A percentile compares a stretch with the other conserved stretches of the same genome.
Evolutionary conservation across 2,113 vertebrate genomes (phyloP).

Genomic region (Calidris pygmaea): DNA sequence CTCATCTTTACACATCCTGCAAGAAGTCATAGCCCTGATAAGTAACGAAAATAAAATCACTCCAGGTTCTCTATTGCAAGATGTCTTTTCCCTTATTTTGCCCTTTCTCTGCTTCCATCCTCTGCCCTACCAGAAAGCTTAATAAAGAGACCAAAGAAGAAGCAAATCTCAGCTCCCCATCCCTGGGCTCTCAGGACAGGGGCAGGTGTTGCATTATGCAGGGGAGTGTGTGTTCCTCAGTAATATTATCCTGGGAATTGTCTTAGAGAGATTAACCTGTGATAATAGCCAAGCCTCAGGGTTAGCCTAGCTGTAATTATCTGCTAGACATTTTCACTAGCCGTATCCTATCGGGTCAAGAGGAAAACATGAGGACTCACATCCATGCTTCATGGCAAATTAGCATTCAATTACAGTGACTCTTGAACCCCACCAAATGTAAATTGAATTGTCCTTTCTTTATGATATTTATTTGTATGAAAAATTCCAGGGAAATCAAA

Average conservation of each 20-base stretch:
- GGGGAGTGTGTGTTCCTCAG: conserved; percentile 29
- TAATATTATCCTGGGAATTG: conserved; percentile 75
- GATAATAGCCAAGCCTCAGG: conserved; percentile 78
- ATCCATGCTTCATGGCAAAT: conserved; percentile 29
- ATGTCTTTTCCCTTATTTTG: not conserved
- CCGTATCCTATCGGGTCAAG: conserved; percentile 68
- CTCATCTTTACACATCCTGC: not conserved
- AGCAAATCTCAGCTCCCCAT: not conserved
- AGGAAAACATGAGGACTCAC: conserved; percentile 4
- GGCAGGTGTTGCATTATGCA: conserved; percentile 54
- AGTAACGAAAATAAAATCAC: not conserved
- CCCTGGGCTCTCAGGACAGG: not conserved
- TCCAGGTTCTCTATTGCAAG: not conserved
- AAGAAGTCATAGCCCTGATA: not conserved
- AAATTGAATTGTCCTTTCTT: conserved; percentile 31
- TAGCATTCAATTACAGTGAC: conserved; percentile 47
- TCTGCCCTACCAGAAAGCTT: not conserved
- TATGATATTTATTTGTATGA: not conserved
- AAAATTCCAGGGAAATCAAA: not conserved
- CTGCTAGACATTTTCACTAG: conserved; percentile 70
- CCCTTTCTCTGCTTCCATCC: not conserved
- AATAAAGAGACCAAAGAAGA: not conserved
- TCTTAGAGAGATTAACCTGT: conserved; percentile 77
- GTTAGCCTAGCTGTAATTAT: conserved; percentile 76
- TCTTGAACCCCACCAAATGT: conserved; percentile 6